Percentiles rank a stretch among this genome's conserved stretches.
Conservation (phyloP, 2,797 vertebrate genomes). For the Centropyge bicolor region DNA sequence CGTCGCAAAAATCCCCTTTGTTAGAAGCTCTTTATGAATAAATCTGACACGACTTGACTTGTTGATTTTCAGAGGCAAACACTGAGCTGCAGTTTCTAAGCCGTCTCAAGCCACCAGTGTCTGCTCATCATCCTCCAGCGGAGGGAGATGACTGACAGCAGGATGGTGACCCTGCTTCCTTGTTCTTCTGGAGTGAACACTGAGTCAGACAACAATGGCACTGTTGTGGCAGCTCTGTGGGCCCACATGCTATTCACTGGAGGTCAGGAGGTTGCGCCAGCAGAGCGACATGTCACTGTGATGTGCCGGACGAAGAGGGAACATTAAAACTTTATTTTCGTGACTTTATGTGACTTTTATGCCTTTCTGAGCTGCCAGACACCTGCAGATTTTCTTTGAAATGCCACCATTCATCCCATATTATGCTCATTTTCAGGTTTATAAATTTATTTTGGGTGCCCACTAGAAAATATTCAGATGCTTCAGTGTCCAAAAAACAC, state of each 20-base stretch:
- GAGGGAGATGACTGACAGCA: conserved; percentile 69
- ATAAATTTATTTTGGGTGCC: too few species aligned
- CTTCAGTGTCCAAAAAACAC: too few species aligned
- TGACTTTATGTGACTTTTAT: conserved; percentile 49
- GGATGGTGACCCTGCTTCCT: conserved; percentile 64
- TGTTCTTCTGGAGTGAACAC: conserved; percentile 65
- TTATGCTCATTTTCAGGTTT: too few species aligned
- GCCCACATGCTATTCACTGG: conserved; percentile 48
- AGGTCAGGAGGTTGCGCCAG: conserved; percentile 59
- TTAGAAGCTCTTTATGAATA: conserved; percentile 35
- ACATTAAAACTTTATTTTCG: conserved; percentile 52
- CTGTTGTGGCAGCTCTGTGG: conserved; percentile 54
- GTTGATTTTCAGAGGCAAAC: conserved; percentile 44
- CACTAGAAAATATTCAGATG: too few species aligned
- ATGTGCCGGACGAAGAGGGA: conserved; percentile 44
- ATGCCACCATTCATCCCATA: not conserved
- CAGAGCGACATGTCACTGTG: conserved; percentile 50
- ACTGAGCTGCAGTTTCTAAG: conserved; percentile 47
- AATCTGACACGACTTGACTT: conserved; percentile 49
- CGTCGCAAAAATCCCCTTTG: conserved; percentile 15
- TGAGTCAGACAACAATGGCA: conserved; percentile 63
- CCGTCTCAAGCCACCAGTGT: conserved; percentile 43
- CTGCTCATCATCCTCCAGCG: conserved; percentile 60
- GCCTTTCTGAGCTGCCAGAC: conserved; percentile 7
- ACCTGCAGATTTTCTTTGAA: conserved; percentile 22